Evolutionary conservation across 2,888 invertebrate species (phyloP).

Genomic region (Drosophila aldrichi): DNA sequence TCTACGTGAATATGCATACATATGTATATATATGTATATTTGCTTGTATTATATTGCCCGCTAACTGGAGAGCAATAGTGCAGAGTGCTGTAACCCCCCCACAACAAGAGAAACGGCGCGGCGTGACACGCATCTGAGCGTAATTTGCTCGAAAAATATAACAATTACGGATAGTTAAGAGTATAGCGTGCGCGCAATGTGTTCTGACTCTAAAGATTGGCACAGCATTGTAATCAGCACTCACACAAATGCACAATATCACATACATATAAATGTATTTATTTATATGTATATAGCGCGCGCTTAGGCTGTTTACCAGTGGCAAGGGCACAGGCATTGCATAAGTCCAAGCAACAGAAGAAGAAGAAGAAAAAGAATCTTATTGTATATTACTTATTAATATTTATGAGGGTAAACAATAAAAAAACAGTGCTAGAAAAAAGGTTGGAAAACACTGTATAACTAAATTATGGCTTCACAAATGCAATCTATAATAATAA

Average conservation of each 20-base stretch:
- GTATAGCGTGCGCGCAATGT: slow-evolving; percentile 46
- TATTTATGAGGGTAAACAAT: slow-evolving; percentile 1
- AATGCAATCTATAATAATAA: neutral
- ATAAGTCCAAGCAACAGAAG: slow-evolving; percentile 22
- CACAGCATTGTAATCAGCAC: slow-evolving; percentile 42
- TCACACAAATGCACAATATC: neutral
- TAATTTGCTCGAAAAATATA: slow-evolving; percentile 64
- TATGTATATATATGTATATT: neutral
- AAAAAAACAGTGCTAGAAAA: neutral
- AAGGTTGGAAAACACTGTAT: neutral
- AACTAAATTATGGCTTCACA: slow-evolving; percentile 9
- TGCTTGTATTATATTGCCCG: slow-evolving; percentile 52
- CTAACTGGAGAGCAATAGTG: slow-evolving; percentile 41
- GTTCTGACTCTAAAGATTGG: slow-evolving; percentile 28
- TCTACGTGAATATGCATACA: neutral
- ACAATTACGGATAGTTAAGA: slow-evolving; percentile 73
- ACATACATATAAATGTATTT: neutral
- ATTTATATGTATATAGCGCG: slow-evolving; percentile 6
- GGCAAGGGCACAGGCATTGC: slow-evolving; percentile 31
- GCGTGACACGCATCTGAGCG: slow-evolving; percentile 61
- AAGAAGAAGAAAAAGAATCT: slow-evolving; percentile 16
- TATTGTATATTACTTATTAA: slow-evolving; percentile 1
- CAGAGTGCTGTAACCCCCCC: slow-evolving; percentile 39
- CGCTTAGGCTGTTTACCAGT: neutral
- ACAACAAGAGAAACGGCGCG: slow-evolving; percentile 25